Percentiles rank a stretch among this genome's conserved stretches.
Conservation (phyloP, 2,797 vertebrate genomes). For the Poeciliopsis presidionis region DNA sequence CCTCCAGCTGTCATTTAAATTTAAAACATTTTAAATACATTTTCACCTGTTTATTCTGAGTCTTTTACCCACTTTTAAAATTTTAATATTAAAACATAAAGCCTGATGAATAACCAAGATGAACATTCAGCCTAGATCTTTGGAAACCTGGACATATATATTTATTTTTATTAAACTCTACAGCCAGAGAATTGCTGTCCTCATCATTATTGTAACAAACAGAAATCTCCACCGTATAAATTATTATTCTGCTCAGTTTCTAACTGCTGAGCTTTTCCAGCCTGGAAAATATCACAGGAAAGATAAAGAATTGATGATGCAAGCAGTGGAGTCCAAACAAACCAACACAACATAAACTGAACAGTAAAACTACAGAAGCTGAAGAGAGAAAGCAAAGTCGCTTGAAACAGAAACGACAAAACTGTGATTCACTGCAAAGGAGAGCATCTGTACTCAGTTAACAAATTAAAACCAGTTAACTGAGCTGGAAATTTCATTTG, state of each 20-base stretch:
- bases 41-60: background rate
- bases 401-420: background rate
- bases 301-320: conserved; percentile 32
- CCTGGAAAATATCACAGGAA: conserved; percentile 24
- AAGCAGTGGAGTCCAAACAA: conserved; percentile 10
- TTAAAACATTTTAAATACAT: background rate
- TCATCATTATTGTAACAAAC: conserved; percentile 57
- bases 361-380: conserved; percentile 3
- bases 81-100: background rate
- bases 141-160: conserved; percentile 53
- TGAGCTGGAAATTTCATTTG: background rate
- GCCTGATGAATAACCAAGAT: background rate
- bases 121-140: conserved; percentile 44
- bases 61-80: background rate
- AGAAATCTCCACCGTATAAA: conserved; percentile 39
- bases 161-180: conserved; percentile 44
- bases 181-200: conserved; percentile 51
- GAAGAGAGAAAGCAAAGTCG: background rate
- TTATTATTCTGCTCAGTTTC: conserved; percentile 46
- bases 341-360: conserved; percentile 4
- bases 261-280: conserved; percentile 41
- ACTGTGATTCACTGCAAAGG: background rate
- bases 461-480: background rate
- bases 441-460: background rate
- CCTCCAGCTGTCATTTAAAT: background rate